phyloP scores from a whole-genome alignment of 2,888 invertebrate species.

The Clitarchus hookeri region DNA sequence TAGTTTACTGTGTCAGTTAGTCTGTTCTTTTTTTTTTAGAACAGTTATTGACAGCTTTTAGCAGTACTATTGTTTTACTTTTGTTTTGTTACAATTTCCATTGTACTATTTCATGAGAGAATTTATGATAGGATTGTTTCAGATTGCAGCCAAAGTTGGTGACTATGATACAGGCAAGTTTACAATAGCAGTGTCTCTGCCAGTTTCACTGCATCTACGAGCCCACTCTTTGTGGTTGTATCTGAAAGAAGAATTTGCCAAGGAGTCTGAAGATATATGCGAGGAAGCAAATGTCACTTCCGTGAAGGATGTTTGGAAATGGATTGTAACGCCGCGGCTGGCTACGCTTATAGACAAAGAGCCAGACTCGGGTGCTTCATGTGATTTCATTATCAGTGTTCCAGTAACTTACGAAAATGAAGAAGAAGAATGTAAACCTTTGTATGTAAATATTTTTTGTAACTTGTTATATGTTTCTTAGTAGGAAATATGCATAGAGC shows the following conservation, averaged over 20 bases:
- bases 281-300: constrained; percentile 48
- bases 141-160: constrained; percentile 48
- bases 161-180: constrained; percentile 69
- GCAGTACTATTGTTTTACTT: too few species aligned
- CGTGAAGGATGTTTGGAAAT: constrained; percentile 82
- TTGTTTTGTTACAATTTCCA: background rate
- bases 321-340: constrained; percentile 64
- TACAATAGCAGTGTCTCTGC: constrained; percentile 72
- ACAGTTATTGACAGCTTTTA: too few species aligned
- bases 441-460: constrained; percentile 52
- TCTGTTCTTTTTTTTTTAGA: too few species aligned
- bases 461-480: background rate
- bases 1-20: too few species aligned
- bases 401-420: constrained; percentile 61
- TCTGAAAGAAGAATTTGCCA: constrained; percentile 61
- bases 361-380: constrained; percentile 62
- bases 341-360: constrained; percentile 60
- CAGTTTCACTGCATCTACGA: constrained; percentile 68
- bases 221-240: constrained; percentile 68
- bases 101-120: background rate
- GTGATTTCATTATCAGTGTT: constrained; percentile 66
- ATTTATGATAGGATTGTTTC: constrained; percentile 32
- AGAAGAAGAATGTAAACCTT: constrained; percentile 62
- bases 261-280: constrained; percentile 29
- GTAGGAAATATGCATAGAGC: too few species aligned